Base-by-base conservation (phyloP, 2,888 invertebrate species). In the Diarsia dahlii region DNA sequence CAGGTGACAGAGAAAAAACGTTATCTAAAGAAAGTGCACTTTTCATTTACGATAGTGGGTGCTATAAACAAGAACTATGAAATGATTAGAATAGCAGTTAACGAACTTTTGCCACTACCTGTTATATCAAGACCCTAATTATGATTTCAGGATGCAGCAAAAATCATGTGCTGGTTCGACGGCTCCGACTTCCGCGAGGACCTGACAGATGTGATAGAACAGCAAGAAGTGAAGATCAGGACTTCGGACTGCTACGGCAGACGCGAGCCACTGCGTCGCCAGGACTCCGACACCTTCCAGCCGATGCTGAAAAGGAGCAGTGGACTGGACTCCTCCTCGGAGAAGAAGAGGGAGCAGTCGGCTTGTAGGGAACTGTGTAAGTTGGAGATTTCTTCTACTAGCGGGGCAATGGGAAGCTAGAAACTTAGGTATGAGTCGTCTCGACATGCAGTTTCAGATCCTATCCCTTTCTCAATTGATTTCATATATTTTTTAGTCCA, bases 131-230 rank as follows among this genome's bases (percentile, higher is more conserved):
- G 28, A 60, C 28, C 34, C 4, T 9, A 10, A 34, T 34, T 60
- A 60, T 4, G 3, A 23, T 45, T 45, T n/a, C 60, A 96, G 96
- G 96, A 96, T 72, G 96, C 96, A 74, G 96, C 96, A 1, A 95
- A 93, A 89, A 94, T 96, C 9, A 96, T 96, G 85, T 96, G 96
- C 91, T 96, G 96, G 96, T 95, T 96, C 71, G 95, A 96, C 67
- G 96, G 96, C 66, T 96, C 96, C 0, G 96, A 96, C 89, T 96
- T 96, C 86, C 91, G 94, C 20, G 95, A 96, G 77, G 96, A 96
- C 75, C 81, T 96, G 46, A 96, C 96, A 0, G 96, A 96, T 54
- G 96, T 96, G 2, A 96, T 96, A 20, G 96, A 96, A 69, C 96
- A 96, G 80, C 96, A 96, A 76, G 96, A 96, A 78, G 96, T 96